A percentile compares a stretch with the other conserved stretches of the same genome.
phyloP scores from a whole-genome alignment of 2,888 invertebrate species.

The Nysson spinosus region DNA sequence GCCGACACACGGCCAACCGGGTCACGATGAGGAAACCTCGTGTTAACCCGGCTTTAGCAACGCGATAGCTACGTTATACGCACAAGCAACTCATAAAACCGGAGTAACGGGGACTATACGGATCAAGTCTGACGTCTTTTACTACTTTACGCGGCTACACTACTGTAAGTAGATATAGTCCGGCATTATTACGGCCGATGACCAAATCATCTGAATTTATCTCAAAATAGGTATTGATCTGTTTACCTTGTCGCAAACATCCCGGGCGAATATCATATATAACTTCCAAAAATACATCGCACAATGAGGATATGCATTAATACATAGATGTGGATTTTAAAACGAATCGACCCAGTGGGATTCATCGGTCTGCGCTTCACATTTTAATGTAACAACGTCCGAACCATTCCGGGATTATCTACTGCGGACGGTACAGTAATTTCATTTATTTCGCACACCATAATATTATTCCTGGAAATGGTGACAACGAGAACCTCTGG shows the following conservation, averaged over 20 bases:
- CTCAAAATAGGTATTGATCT: slow-evolving; percentile 31
- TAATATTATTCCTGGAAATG: slow-evolving; percentile 6
- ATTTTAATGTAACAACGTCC: too few relatives aligned
- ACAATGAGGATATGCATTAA: too few relatives aligned
- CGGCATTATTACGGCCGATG: slow-evolving; percentile 11
- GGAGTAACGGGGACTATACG: slow-evolving; percentile 35
- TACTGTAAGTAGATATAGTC: too few relatives aligned
- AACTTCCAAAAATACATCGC: too few relatives aligned
- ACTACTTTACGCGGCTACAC: too few relatives aligned
- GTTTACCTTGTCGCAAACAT: slow-evolving; percentile 19
- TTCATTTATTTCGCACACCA: not conserved
- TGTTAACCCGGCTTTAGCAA: slow-evolving; percentile 35
- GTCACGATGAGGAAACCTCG: slow-evolving; percentile 22
- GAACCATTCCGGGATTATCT: too few relatives aligned
- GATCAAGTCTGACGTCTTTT: slow-evolving; percentile 28
- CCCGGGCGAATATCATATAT: not conserved
- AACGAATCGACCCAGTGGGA: too few relatives aligned
- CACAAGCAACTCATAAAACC: slow-evolving; percentile 46
- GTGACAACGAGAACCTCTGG: slow-evolving; percentile 14
- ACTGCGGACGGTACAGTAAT: not conserved
- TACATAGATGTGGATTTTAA: too few relatives aligned
- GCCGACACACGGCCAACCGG: slow-evolving; percentile 19
- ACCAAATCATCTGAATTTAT: slow-evolving; percentile 31
- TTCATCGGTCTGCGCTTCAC: too few relatives aligned
- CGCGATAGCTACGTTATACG: slow-evolving; percentile 39